Base-by-base conservation (phyloP, 2,888 invertebrate genomes). In the Phrixothrix hirtus region DNA sequence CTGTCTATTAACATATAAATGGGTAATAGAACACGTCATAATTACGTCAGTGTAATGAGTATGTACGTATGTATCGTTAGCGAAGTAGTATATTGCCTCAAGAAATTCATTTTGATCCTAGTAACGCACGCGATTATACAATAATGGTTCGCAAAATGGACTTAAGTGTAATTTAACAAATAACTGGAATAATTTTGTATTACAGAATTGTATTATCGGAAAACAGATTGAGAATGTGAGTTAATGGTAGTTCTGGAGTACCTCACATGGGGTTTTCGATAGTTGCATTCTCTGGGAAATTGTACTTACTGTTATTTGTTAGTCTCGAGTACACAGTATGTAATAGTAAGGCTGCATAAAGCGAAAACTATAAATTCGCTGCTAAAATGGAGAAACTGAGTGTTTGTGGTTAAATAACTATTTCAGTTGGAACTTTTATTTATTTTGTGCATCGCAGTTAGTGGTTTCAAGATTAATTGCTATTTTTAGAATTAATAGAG, bases 11-110 rank as follows among this genome's bases (percentile, higher is more conserved):
- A 50, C 58, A 58, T 58, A 58, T 44, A 55, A 58, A 58, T 52
- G 55, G 46, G 55, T 49, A 53, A 55, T 58, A 58, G 42, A 55
- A 55, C 55, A 58, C 53, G 53, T 53, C 44, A 58, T 53, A 58
- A 52, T 58, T 58, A 53, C 55, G 47, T 49, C 53, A 55, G 49
- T 50, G 39, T 52, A 55, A 52, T 46, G 39, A 45, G 42, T 45
- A 21, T 48, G 38, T 27, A 42, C 47, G 37, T 27, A 16, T 7
- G 21, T 43, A 45, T 43, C 48, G 42, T 48, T 48, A 48, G 48
- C 35, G 14, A 13, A 30, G 39, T 16, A 26, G 39, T 32, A 42
- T 41, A 48, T 48, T 48, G 41, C 15, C 26, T n/a, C 12, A 32
- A 39, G 35, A 48, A 48, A 48, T 41, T 35, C 30, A 45, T 46